Evolutionary conservation across 1,140 invertebrate species (phyloP).

Genomic region (Drosophila nigrodunni): DNA sequence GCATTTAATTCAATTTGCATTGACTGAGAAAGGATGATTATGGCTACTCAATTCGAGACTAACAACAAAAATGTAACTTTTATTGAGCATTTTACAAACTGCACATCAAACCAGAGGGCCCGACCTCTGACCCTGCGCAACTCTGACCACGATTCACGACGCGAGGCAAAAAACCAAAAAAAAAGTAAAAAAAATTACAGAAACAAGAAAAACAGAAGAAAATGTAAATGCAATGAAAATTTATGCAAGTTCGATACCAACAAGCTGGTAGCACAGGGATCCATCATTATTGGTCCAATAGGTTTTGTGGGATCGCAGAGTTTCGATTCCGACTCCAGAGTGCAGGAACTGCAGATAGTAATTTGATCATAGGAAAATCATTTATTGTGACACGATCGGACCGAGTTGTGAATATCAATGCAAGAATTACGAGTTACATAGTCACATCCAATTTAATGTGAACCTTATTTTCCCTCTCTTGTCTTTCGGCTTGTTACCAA

Average conservation of each 20-base stretch:
- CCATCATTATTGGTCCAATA: slow-evolving; percentile 75
- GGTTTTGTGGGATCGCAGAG: slow-evolving; percentile 46
- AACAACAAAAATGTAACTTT: slow-evolving; percentile 69
- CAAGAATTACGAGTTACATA: slow-evolving; percentile 8
- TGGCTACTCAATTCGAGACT: slow-evolving; percentile 40
- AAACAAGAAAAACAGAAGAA: slow-evolving; percentile 24
- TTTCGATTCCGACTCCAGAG: slow-evolving; percentile 8
- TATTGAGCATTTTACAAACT: slow-evolving; percentile 80
- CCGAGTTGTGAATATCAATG: slow-evolving; percentile 43
- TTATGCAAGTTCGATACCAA: slow-evolving; percentile 65
- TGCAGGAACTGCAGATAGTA: slow-evolving; percentile 65
- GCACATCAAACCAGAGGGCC: slow-evolving; percentile 74
- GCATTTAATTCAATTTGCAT: slow-evolving; percentile 46
- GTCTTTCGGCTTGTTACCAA: slow-evolving; percentile 20
- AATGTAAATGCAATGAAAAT: slow-evolving; percentile 57
- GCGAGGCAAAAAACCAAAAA: slow-evolving; percentile 16
- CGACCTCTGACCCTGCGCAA: slow-evolving; percentile 69
- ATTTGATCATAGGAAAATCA: slow-evolving; percentile 77
- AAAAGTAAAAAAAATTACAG: slow-evolving; percentile 29
- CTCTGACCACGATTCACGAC: slow-evolving; percentile 64
- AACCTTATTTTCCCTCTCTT: background rate
- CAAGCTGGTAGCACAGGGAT: slow-evolving; percentile 71
- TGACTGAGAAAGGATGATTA: slow-evolving; percentile 38
- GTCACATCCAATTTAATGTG: slow-evolving; percentile 11
- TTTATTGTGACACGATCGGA: slow-evolving; percentile 77